Percentiles rank a stretch among this genome's conserved stretches.
These are phyloP conservation scores for Etia nguti DNA, from an alignment of 2,113 vertebrate genomes.

Conservation along the genomic window DNA sequence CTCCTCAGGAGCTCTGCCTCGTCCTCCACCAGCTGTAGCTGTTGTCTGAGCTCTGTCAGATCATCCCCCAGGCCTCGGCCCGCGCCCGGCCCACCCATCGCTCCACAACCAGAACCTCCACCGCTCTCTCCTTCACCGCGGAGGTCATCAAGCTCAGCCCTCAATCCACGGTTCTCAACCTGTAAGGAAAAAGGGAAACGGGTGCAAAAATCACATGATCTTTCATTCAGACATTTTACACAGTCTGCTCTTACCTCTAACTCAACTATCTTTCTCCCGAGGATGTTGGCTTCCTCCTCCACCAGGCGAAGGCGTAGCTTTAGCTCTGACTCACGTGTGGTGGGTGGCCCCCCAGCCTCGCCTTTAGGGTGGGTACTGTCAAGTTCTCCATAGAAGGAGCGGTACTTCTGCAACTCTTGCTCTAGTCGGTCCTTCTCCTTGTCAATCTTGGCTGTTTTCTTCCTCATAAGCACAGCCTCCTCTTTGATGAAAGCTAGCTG, in stretches of 20 bases:
- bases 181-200: background rate
- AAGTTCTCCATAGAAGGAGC: conserved; percentile 93
- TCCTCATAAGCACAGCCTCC: conserved; percentile 92
- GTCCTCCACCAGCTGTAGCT: conserved; percentile 94
- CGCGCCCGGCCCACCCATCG: conserved; percentile 68
- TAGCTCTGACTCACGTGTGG: conserved; percentile 91
- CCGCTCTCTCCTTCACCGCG: conserved; percentile 83
- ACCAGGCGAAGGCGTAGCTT: conserved; percentile 90
- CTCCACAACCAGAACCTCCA: conserved; percentile 68
- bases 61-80: conserved; percentile 84
- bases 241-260: conserved; percentile 72
- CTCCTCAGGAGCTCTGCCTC: conserved; percentile 91
- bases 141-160: conserved; percentile 91
- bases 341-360: conserved; percentile 91
- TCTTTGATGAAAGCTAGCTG: conserved; percentile 94
- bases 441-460: conserved; percentile 94
- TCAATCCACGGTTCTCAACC: conserved; percentile 91
- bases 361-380: conserved; percentile 93
- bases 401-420: conserved; percentile 92
- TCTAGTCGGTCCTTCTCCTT: conserved; percentile 94
- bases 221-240: background rate
- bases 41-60: conserved; percentile 89
- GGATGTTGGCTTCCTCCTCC: conserved; percentile 96
- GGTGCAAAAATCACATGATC: background rate
- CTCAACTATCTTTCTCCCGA: conserved; percentile 95